Evolutionary conservation across 1,140 invertebrate species (phyloP), one percentile per base, ranked within the genome.

Genomic region (Aphelenchoides avenae): DNA sequence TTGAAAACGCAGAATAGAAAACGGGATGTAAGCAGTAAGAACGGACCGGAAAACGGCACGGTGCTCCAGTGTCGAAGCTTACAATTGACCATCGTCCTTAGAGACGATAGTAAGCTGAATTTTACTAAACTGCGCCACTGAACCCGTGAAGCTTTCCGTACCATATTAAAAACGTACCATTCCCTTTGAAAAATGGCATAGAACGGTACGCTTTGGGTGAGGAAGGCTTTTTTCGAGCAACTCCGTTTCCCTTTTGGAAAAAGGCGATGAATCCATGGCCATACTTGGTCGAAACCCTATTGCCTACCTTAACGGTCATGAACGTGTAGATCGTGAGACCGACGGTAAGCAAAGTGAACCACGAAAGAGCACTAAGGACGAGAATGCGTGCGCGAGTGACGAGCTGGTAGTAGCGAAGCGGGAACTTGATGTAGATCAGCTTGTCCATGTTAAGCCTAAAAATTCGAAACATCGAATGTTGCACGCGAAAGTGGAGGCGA

Each of bases 381-480:
- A 70, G 30, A 5, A 74, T 52, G 20, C 66, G 49, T 27, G 24
- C 47, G 18, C 70, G 57, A 36, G 47, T 71, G 11, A 74, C 60
- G 18, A 74, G 57, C 33, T 49, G 44, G 49, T 76, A 74, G 30
- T 74, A 74, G 46, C 76, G 73, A 11, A 74, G 42, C 2, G 71
- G 71, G 47, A 58, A 76, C 47, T 68, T 61, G 36, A 74, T 74
- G 51, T 64, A 74, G 26, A 74, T 59, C 7, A 74, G 51, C 46
- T 74, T 77, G 52, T 77, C 74, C 7, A 73, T 15, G 52, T 68
- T 75, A 18, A 73, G 22, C 61, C 57, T 63, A 22, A 30, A 74
- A 58, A 48, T 26, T 50, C 29, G 34, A 26, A 26, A 27, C 13
- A 29, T 27, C 18, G 34, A 41, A 9, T 22, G 5, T 20, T 7